Evolutionary conservation across 2,888 invertebrate genomes (phyloP).

Genomic region (Macrophya alboannulata): DNA sequence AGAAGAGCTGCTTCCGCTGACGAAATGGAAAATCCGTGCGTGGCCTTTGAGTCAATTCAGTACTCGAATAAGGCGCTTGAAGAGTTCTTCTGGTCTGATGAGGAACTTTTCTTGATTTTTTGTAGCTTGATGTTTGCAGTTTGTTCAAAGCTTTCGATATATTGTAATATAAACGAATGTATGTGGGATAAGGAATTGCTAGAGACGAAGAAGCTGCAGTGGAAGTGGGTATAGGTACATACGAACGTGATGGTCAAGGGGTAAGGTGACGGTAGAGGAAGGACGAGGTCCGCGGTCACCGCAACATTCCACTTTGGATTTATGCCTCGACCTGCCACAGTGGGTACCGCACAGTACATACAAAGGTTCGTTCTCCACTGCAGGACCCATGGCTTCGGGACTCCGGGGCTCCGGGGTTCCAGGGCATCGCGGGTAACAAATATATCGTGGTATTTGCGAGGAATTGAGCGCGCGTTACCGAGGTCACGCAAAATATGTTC

Average conservation of each 20-base stretch:
- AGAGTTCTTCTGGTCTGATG: background rate
- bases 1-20: background rate
- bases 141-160: background rate
- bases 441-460: slow-evolving; percentile 77
- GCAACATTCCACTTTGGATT: slow-evolving; percentile 54
- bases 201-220: background rate
- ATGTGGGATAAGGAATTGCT: slow-evolving; percentile 10
- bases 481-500: slow-evolving; percentile 78
- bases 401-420: background rate
- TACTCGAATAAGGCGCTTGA: background rate
- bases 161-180: background rate
- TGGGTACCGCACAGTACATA: slow-evolving; percentile 48
- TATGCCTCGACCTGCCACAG: slow-evolving; percentile 54
- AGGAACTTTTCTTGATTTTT: background rate
- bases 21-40: background rate
- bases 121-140: background rate
- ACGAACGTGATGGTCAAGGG: slow-evolving; percentile 24
- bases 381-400: slow-evolving; percentile 4
- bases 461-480: slow-evolving; percentile 73
- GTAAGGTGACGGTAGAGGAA: slow-evolving; percentile 24
- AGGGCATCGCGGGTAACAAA: slow-evolving; percentile 69
- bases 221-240: slow-evolving; percentile 13
- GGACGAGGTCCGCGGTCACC: slow-evolving; percentile 49
- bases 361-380: slow-evolving; percentile 16
- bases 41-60: background rate